Evolutionary conservation across 2,888 invertebrate genomes (phyloP).

Genomic region (Nemotelus nigrinus): DNA sequence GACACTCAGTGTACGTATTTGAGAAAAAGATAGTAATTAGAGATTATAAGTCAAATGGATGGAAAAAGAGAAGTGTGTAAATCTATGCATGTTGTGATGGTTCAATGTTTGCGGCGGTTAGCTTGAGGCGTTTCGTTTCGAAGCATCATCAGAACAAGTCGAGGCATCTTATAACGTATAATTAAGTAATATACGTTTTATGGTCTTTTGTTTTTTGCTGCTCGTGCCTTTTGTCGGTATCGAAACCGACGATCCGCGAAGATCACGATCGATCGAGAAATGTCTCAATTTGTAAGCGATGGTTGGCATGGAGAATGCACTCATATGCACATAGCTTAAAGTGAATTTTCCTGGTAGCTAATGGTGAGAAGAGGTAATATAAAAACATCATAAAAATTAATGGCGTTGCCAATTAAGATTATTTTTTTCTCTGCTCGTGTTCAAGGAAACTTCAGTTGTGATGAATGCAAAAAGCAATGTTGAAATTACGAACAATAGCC

Average conservation of each 20-base stretch:
- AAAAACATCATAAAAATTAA: conserved; percentile 47
- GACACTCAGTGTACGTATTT: not conserved
- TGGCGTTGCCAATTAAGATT: conserved; percentile 49
- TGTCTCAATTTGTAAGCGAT: conserved; percentile 47
- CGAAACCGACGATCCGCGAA: conserved; percentile 1
- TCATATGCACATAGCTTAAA: not conserved
- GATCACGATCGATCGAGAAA: conserved; percentile 47
- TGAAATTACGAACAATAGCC: too few relatives aligned
- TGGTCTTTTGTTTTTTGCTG: conserved; percentile 43
- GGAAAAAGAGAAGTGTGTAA: conserved; percentile 1
- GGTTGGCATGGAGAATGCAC: not conserved
- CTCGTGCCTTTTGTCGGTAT: not conserved
- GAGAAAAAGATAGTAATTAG: conserved; percentile 29
- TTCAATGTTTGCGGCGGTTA: conserved; percentile 15
- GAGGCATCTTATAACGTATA: conserved; percentile 39
- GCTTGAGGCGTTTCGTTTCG: not conserved
- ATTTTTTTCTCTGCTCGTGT: conserved; percentile 38
- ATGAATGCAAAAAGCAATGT: too few relatives aligned
- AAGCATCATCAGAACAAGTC: conserved; percentile 6
- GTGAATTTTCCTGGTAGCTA: not conserved
- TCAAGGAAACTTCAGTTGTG: not conserved
- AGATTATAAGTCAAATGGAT: conserved; percentile 28
- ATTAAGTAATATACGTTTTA: conserved; percentile 43
- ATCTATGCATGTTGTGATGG: conserved; percentile 10
- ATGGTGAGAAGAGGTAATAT: conserved; percentile 9